Base-by-base conservation (phyloP, 1,140 invertebrate genomes). In the Xylocopa sonorina region DNA sequence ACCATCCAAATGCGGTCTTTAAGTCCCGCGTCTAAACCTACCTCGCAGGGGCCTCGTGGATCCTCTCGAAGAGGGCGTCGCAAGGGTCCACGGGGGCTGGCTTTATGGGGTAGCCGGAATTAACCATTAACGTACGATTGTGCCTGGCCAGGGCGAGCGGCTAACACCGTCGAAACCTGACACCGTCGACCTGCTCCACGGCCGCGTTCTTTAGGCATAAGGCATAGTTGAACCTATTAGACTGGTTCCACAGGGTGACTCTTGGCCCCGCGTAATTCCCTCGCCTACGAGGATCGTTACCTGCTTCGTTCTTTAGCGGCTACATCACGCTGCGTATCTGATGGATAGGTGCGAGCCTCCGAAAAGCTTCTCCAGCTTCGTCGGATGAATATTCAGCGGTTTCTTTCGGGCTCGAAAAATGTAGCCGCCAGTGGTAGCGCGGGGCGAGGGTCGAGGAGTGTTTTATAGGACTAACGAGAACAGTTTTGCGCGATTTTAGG, bases 101-200 rank as follows among this genome's bases (percentile, higher is more conserved):
- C 80, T 87, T 87, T 88, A 89, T 81, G 71, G 80, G 82, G 68
- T 77, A 79, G 83, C 78, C 81, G 73, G 88, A 89, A 90, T 90
- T 88, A 90, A 88, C 88, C 84, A 90, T 90, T 88, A 89, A 89
- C 82, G 79, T 83, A 85, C 67, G 86, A 88, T 87, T 83, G 86
- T 78, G 77, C 86, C n/a, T 82, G 83, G 75, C 67, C 74, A 67
- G 74, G 71, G 67, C 55, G 74, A 69, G 78, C 82, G 50, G 73
- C 75, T 80, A 84, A 81, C 73, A 78, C 81, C 74, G 64, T 53
- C 85, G 88, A 90, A 89, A 89, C 88, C 84, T 83, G 88, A 90
- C 87, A 89, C 89, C 86, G 80, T 71, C 83, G 85, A 87, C 83
- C 80, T 82, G 83, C 80, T 78, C 81, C 86, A 84, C 86, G 87